phyloP scores from a whole-genome alignment of 2,113 vertebrate species.

The Dendropsophus ebraccatus region DNA sequence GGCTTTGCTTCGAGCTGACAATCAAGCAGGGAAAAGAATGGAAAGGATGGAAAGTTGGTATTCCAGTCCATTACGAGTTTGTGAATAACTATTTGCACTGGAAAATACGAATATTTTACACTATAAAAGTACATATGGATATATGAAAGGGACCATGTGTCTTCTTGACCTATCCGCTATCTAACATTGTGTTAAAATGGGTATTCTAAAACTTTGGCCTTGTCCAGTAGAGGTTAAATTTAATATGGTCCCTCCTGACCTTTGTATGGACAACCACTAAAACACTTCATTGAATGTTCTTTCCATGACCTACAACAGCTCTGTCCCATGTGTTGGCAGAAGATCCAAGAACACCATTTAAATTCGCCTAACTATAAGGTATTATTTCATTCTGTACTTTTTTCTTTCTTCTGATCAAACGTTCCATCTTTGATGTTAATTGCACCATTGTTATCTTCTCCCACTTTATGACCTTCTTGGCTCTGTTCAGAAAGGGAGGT shows the following conservation, averaged over 20 bases:
- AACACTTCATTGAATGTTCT: not conserved
- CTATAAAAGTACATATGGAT: no score
- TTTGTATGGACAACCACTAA: not conserved
- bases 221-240: no score
- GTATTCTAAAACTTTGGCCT: no score
- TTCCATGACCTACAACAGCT: not conserved
- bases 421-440: constrained; percentile 43
- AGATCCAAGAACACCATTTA: not conserved
- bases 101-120: no score
- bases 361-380: not conserved
- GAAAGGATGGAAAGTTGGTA: no score
- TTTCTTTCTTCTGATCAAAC: not conserved
- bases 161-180: no score
- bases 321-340: not conserved
- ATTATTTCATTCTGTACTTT: not conserved
- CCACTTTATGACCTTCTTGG: not conserved
- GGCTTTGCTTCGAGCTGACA: no score
- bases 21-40: no score
- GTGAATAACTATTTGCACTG: no score
- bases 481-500: not conserved
- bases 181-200: no score
- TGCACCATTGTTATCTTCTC: constrained; percentile 5
- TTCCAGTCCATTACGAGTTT: no score
- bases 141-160: no score
- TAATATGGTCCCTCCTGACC: not conserved